Percentiles rank a stretch among this genome's conserved stretches.
Evolutionary conservation across 64 coral and sea anemone genomes (phyloP).

Genomic region (Montipora foliosa): DNA sequence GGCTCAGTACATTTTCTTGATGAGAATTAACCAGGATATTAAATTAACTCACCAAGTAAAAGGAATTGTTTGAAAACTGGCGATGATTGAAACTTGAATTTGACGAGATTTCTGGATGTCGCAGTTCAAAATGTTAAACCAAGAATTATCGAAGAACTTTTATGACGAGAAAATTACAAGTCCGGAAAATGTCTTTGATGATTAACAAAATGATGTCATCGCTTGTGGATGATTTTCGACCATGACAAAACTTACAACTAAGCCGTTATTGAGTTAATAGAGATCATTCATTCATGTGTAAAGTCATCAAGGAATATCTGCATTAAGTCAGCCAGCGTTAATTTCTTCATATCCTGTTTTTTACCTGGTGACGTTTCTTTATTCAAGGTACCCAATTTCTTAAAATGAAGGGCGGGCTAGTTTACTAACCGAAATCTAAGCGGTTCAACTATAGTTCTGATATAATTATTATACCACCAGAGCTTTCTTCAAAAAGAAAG

Average conservation of each 20-base stretch:
- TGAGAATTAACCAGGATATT: background rate
- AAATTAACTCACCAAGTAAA: too few species aligned
- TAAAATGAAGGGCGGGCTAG: too few species aligned
- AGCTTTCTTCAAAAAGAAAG: too few species aligned
- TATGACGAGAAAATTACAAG: constrained; percentile 20
- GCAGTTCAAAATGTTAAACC: background rate
- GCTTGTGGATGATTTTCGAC: constrained; percentile 29
- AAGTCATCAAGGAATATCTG: constrained; percentile 32
- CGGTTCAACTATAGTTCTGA: background rate
- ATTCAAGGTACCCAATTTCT: too few species aligned
- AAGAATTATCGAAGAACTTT: constrained; percentile 21
- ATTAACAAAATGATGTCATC: constrained; percentile 14
- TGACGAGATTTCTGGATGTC: background rate
- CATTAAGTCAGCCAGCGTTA: constrained; percentile 43
- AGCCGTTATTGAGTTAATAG: constrained; percentile 29
- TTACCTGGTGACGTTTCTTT: too few species aligned
- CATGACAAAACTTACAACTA: background rate
- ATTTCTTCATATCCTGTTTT: constrained; percentile 50
- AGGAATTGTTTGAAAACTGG: too few species aligned
- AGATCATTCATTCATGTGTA: constrained; percentile 2
- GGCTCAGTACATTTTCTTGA: background rate
- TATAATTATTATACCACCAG: too few species aligned
- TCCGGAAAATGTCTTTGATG: constrained; percentile 48
- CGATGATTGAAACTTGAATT: too few species aligned
- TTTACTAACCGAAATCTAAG: too few species aligned